A percentile compares a stretch with the other conserved stretches of the same genome.
These are phyloP conservation scores for Tachysurus fulvidraco DNA, from an alignment of 2,113 vertebrate species.

Conservation along the genomic window DNA sequence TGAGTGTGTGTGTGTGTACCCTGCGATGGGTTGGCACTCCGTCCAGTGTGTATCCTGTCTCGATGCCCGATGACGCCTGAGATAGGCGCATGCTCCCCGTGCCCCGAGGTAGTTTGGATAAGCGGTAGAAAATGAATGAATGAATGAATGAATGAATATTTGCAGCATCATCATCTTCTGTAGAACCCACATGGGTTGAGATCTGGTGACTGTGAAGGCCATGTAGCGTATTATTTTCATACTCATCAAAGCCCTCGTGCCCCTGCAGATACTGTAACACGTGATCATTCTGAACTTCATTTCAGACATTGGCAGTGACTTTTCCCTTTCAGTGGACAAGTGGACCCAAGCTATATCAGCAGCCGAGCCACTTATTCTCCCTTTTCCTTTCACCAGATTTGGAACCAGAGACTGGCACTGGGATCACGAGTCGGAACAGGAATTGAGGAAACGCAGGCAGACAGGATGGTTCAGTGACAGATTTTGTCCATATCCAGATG, in stretches of 20 bases:
- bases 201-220: background rate
- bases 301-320: background rate
- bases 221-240: background rate
- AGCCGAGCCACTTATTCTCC: background rate
- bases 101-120: too few relatives aligned
- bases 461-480: background rate
- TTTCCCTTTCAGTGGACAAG: background rate
- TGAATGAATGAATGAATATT: too few relatives aligned
- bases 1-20: too few relatives aligned
- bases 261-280: background rate
- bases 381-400: background rate
- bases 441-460: background rate
- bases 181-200: background rate
- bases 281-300: background rate
- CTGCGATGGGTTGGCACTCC: too few relatives aligned
- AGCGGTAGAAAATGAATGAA: too few relatives aligned
- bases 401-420: background rate
- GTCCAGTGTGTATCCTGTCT: too few relatives aligned
- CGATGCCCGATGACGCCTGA: too few relatives aligned
- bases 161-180: background rate
- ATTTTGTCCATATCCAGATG: constrained; percentile 14
- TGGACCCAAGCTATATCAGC: background rate
- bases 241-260: background rate
- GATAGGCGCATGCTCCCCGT: too few relatives aligned
- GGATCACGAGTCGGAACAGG: background rate